A percentile compares a stretch with the other conserved stretches of the same genome.
Evolutionary conservation across 2,113 vertebrate species (phyloP).

Genomic region (Oceanodroma tethys): DNA sequence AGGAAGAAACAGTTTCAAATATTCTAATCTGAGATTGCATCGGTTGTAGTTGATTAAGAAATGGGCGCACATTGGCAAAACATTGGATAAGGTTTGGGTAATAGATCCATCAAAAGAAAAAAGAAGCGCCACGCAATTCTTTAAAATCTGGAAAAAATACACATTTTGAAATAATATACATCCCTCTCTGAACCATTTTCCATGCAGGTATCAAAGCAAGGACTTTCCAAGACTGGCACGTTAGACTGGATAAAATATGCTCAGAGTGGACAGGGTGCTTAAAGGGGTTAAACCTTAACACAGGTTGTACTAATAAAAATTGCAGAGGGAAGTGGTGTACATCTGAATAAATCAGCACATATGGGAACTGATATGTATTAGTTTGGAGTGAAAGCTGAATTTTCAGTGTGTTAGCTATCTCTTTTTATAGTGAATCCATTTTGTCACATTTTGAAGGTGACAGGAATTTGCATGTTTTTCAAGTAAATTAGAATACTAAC

Average conservation of each 20-base stretch:
- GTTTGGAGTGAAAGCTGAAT: neutral
- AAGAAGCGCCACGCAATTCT: neutral
- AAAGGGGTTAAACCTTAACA: neutral
- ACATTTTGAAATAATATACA: neutral
- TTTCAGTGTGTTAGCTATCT: neutral
- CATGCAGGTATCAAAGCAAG: neutral
- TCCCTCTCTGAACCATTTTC: neutral
- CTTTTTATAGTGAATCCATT: slow-evolving; percentile 23
- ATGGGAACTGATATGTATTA: neutral
- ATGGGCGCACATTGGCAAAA: neutral
- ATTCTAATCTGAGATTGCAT: neutral
- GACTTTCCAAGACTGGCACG: neutral
- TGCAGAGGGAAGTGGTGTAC: neutral
- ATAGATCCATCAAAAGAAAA: neutral
- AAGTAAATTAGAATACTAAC: slow-evolving; percentile 2
- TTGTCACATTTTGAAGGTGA: slow-evolving; percentile 39
- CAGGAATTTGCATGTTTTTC: slow-evolving; percentile 1
- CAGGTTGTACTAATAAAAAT: neutral
- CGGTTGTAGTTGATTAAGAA: neutral
- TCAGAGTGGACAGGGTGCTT: neutral
- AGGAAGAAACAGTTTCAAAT: neutral
- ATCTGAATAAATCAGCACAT: neutral
- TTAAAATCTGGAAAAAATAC: neutral
- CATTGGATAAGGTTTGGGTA: neutral
- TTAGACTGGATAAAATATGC: neutral